Percentiles rank a stretch among this genome's conserved stretches.
These are phyloP conservation scores for Sipha maydis DNA, from an alignment of 2,888 invertebrate genomes.

Conservation along the genomic window DNA sequence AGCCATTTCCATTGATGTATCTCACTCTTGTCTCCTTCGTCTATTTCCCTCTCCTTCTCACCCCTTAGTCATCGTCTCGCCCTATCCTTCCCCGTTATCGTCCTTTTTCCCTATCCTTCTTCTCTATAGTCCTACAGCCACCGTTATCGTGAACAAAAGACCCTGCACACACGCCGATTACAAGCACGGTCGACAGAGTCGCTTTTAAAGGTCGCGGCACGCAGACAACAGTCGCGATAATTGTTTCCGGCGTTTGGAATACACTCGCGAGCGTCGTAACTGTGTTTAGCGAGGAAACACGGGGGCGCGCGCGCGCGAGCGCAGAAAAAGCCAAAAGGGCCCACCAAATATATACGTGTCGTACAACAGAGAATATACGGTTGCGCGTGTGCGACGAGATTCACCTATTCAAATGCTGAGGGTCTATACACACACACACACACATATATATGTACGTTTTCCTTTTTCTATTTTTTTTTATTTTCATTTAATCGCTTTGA, in stretches of 20 bases:
- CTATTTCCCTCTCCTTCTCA: not conserved
- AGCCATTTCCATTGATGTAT: conserved; percentile 53
- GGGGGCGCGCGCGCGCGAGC: not conserved
- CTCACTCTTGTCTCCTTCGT: not conserved
- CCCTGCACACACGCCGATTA: conserved; percentile 14
- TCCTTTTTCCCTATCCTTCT: too few relatives aligned
- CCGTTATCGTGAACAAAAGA: conserved; percentile 44
- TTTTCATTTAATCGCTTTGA: not conserved
- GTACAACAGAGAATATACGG: not conserved
- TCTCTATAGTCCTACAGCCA: not conserved
- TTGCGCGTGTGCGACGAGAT: not conserved
- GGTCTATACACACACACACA: not conserved
- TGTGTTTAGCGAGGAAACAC: conserved; percentile 51
- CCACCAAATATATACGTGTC: not conserved
- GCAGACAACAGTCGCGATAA: conserved; percentile 58
- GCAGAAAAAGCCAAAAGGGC: not conserved
- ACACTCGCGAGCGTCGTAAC: not conserved
- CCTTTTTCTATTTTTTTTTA: not conserved
- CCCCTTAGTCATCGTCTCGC: not conserved
- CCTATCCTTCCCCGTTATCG: too few relatives aligned
- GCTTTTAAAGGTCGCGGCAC: conserved; percentile 47
- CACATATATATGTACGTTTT: not conserved
- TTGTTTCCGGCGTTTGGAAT: conserved; percentile 56
- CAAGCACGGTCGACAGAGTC: conserved; percentile 2
- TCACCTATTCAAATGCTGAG: conserved; percentile 22